Evolutionary conservation across 2,888 invertebrate species (phyloP), one percentile per base, ranked within the genome.

Genomic region (Hetaerina titia): DNA sequence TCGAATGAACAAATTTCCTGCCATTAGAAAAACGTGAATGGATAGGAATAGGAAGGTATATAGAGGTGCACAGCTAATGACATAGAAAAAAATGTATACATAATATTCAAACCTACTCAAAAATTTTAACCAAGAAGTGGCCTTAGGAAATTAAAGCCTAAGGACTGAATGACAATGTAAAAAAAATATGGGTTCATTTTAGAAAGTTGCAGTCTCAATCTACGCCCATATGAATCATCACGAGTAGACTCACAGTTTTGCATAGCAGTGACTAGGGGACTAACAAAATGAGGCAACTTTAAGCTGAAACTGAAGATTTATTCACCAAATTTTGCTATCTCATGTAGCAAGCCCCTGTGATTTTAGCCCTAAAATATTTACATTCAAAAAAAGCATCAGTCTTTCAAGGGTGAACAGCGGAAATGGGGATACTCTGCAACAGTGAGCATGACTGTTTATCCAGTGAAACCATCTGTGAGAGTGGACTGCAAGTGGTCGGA

Each of bases 41-140:
- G 19, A 56, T 56, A 92, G 22, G 9, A 90, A 64, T 25, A 90
- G 19, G 31, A 90, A 17, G 13, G n/a, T 15, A 17, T n/a, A n/a
- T n/a, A 92, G 2, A 45, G 45, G 56, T 0, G 19, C 45, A 92
- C 56, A 69, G 45, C 56, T n/a, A 19, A 22, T 45, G 69, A 6
- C 25, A 92, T 92, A 92, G 69, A 92, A 92, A 92, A 92, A 92
- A 69, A 92, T 89, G 56, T 25, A n/a, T 64, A n/a, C 11, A 69
- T 45, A 45, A 45, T n/a, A 89, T 56, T 19, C 58, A 57, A 81
- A 31, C 31, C 81, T 31, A 81, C 11, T 81, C 31, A 81, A 31
- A 31, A 81, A 81, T n/a, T 11, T 31, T 13, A 81, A 31, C 25
- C 81, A 81, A n/a, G 2, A 31, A 31, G 31, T 22, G 31, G 25